A percentile compares a stretch with the other conserved stretches of the same genome.
Evolutionary conservation across 1,140 invertebrate genomes (phyloP).

Genomic region (Spodoptera frugiperda): DNA sequence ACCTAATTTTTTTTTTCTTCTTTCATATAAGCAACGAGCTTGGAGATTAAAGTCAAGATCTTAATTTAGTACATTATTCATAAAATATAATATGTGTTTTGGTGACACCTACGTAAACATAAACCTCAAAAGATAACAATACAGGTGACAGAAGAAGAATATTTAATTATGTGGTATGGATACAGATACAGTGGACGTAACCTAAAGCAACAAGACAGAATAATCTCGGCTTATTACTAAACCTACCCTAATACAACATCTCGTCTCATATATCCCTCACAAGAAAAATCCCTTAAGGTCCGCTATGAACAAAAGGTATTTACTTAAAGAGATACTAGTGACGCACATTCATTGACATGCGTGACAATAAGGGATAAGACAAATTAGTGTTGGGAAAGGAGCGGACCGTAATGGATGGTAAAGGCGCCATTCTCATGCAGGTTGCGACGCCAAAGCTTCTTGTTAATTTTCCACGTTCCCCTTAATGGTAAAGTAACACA

Average conservation of each 20-base stretch:
- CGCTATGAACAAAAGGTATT: constrained; percentile 29
- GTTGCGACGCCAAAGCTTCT: constrained; percentile 63
- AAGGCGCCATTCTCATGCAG: constrained; percentile 75
- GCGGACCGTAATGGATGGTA: constrained; percentile 67
- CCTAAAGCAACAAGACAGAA: background rate
- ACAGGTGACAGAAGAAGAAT: too few species aligned
- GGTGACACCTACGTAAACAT: too few species aligned
- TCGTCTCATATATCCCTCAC: constrained; percentile 1
- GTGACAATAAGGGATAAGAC: constrained; percentile 64
- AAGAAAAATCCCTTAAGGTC: constrained; percentile 43
- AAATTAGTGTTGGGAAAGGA: constrained; percentile 65
- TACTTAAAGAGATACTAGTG: constrained; percentile 21
- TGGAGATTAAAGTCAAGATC: too few species aligned
- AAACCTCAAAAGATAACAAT: too few species aligned
- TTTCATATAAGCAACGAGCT: too few species aligned
- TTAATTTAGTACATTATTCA: too few species aligned
- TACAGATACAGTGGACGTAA: background rate
- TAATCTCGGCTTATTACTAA: constrained; percentile 10
- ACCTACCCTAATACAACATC: constrained; percentile 3
- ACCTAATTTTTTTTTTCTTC: too few species aligned
- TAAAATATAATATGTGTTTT: too few species aligned
- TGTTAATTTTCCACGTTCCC: constrained; percentile 75
- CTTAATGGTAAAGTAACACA: constrained; percentile 78
- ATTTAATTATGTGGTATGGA: background rate
- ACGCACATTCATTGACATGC: constrained; percentile 61